phyloP scores from a whole-genome alignment of 2,113 vertebrate genomes.

The Pedetes capensis region DNA sequence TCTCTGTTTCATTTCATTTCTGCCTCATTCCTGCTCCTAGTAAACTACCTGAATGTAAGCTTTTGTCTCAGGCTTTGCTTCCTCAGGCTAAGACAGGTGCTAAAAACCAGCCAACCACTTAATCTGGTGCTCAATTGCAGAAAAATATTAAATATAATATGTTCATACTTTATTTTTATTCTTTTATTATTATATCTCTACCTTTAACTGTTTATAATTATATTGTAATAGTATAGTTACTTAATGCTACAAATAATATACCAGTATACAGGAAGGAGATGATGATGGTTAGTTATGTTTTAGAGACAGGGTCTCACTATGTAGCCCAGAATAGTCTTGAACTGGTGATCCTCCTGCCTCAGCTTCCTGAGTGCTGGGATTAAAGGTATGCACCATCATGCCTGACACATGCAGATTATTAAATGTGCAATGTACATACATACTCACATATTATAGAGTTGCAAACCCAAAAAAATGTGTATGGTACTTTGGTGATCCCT shows the following conservation, averaged over 20 bases:
- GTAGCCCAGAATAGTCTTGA: not conserved
- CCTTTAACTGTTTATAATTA: not conserved
- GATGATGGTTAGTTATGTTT: not conserved
- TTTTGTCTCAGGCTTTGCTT: not conserved
- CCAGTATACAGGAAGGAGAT: not conserved
- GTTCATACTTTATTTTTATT: not conserved
- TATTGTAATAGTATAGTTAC: not conserved
- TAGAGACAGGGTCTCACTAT: not conserved
- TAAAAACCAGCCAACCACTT: not conserved
- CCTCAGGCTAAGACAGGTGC: not conserved
- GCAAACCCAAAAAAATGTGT: not conserved
- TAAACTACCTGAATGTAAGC: not conserved
- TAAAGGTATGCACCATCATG: not conserved
- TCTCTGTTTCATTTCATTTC: not conserved
- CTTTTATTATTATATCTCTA: not conserved
- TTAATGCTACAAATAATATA: conserved; percentile 17
- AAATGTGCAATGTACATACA: not conserved
- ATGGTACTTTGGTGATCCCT: not conserved
- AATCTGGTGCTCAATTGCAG: not conserved
- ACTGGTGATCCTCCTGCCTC: not conserved
- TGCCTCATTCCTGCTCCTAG: not conserved
- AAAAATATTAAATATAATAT: not conserved
- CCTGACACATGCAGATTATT: not conserved
- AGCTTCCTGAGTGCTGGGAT: not conserved
- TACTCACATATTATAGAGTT: not conserved